Conservation (phyloP, 1,140 invertebrate species). For the Ylistrum balloti region DNA sequence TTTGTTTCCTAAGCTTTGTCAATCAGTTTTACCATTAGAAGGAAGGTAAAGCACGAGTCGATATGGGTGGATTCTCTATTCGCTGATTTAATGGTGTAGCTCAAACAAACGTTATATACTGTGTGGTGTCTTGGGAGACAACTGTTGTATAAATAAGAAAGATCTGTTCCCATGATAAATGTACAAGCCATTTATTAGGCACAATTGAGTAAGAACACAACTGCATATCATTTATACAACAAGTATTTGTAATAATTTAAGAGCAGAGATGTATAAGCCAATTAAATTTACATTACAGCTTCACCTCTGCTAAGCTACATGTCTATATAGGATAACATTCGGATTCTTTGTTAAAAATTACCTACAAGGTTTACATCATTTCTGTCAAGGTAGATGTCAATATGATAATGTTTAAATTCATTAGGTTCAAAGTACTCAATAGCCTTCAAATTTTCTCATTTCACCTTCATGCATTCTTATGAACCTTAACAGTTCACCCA, state of each 20-base stretch:
- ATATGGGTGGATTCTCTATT: too few species aligned
- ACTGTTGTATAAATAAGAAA: neutral
- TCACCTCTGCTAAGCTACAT: conserved; percentile 37
- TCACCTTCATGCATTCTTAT: neutral
- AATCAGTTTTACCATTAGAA: too few species aligned
- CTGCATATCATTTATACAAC: conserved; percentile 32
- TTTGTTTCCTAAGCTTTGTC: too few species aligned
- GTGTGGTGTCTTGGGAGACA: too few species aligned
- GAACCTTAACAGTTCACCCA: neutral
- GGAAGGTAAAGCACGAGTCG: too few species aligned
- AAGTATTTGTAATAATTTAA: conserved; percentile 36
- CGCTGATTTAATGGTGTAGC: too few species aligned
- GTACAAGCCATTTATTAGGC: conserved; percentile 38
- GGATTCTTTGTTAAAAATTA: neutral
- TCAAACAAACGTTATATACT: too few species aligned
- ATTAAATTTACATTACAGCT: conserved; percentile 35
- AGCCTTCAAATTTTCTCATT: neutral
- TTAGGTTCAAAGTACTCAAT: neutral
- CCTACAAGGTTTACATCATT: neutral
- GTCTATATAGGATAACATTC: conserved; percentile 1
- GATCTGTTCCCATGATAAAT: neutral
- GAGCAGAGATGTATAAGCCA: conserved; percentile 37
- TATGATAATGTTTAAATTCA: conserved; percentile 32
- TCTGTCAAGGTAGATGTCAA: conserved; percentile 5
- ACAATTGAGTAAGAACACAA: conserved; percentile 39